These are phyloP conservation scores for Synodontis membranacea DNA, from an alignment of 2,113 vertebrate genomes.

Conservation along the genomic window DNA sequence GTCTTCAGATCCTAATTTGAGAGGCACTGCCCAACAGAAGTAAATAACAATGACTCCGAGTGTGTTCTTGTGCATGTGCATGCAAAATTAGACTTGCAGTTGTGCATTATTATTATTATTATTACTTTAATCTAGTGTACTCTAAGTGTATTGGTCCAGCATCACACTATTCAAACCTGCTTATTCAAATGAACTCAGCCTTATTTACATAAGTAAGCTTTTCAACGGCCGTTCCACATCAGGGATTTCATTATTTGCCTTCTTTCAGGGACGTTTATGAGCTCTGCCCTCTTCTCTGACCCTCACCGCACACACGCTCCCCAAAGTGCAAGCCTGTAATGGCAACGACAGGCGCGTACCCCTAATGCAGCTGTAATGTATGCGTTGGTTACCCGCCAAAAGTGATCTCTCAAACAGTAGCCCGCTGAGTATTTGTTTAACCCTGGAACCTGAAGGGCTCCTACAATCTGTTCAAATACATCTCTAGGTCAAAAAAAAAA, in stretches of 20 bases:
- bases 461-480: conserved; percentile 38
- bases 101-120: background rate
- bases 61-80: conserved; percentile 45
- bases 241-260: conserved; percentile 80
- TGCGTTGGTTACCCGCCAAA: conserved; percentile 61
- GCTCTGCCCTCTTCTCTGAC: conserved; percentile 64
- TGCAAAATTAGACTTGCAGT: background rate
- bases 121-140: conserved; percentile 4
- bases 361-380: conserved; percentile 62
- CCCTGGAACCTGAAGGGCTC: conserved; percentile 49
- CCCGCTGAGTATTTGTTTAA: conserved; percentile 62
- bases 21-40: background rate
- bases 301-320: conserved; percentile 61
- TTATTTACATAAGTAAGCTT: conserved; percentile 85
- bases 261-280: conserved; percentile 65
- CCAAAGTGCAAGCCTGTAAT: conserved; percentile 61
- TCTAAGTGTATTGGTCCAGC: background rate
- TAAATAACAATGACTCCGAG: conserved; percentile 37
- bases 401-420: conserved; percentile 43
- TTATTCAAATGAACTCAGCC: conserved; percentile 83
- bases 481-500: conserved; percentile 9
- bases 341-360: conserved; percentile 54
- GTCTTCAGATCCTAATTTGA: background rate
- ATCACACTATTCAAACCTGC: conserved; percentile 69
- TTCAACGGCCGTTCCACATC: conserved; percentile 78